Evolutionary conservation across 2,113 vertebrate species (phyloP).

Genomic region (Colistium nudipinnis): DNA sequence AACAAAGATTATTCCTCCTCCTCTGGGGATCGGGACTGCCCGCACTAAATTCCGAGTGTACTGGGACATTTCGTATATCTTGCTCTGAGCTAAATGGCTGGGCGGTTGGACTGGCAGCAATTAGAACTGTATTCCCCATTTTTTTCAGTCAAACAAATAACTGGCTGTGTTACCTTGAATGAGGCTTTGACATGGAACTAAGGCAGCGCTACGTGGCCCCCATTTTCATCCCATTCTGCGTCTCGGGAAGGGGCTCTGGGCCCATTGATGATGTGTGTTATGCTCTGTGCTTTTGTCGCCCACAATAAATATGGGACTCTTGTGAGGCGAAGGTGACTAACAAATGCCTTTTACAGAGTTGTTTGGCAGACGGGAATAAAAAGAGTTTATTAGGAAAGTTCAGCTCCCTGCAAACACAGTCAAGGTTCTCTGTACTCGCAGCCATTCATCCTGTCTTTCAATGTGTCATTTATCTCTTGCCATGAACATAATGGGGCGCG

Average conservation of each 20-base stretch:
- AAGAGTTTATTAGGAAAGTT: conserved; percentile 22
- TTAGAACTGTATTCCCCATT: not conserved
- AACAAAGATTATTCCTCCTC: not conserved
- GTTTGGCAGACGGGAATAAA: conserved; percentile 21
- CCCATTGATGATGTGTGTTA: not conserved
- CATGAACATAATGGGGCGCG: conserved; percentile 15
- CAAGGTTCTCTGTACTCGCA: conserved; percentile 31
- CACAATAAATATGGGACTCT: conserved; percentile 10
- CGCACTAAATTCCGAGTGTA: not conserved
- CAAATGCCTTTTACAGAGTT: conserved; percentile 33
- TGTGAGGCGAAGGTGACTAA: not conserved
- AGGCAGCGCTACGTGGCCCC: not conserved
- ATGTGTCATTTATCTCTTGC: conserved; percentile 34
- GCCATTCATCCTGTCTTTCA: conserved; percentile 38
- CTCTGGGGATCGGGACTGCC: not conserved
- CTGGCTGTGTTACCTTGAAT: not conserved
- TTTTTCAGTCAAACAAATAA: not conserved
- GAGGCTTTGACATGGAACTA: not conserved
- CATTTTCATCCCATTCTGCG: not conserved
- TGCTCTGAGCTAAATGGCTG: not conserved
- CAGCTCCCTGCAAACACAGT: conserved; percentile 23
- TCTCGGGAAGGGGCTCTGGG: too few species aligned
- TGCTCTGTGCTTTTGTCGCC: not conserved
- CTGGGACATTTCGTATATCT: not conserved
- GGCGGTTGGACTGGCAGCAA: not conserved